These are phyloP conservation scores for Cebidichthys violaceus DNA, from an alignment of 2,113 vertebrate species.

Conservation along the genomic window DNA sequence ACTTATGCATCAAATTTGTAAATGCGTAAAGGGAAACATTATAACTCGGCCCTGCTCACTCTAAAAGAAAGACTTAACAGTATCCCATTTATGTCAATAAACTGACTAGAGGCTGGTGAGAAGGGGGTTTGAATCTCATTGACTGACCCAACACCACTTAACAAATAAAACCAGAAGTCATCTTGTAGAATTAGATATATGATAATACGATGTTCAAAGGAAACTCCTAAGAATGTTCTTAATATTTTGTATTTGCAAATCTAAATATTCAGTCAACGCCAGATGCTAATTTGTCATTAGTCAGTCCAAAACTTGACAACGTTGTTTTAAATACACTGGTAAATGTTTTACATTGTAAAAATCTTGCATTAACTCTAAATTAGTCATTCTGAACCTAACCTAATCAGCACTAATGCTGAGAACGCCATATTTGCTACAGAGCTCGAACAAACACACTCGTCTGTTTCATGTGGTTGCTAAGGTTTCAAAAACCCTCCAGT, in stretches of 20 bases:
- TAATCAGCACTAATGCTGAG: background rate
- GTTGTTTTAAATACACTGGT: background rate
- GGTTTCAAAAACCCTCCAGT: conserved; percentile 17
- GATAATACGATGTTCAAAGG: background rate
- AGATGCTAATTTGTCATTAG: background rate
- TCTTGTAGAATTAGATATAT: background rate
- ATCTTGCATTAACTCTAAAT: background rate
- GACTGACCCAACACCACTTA: background rate
- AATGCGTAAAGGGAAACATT: background rate
- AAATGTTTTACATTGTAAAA: background rate
- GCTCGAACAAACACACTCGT: background rate
- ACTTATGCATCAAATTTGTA: background rate
- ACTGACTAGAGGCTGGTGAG: background rate
- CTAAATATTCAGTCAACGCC: background rate
- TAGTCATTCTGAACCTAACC: background rate
- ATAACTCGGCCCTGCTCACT: background rate
- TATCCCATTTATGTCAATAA: background rate
- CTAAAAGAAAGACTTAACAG: no score
- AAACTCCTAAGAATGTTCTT: background rate
- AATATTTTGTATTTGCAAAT: background rate
- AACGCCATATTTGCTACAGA: background rate
- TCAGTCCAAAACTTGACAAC: background rate
- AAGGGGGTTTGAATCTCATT: background rate
- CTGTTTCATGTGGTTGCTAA: conserved; percentile 1
- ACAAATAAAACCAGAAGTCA: background rate